A percentile compares a stretch with the other conserved stretches of the same genome.
Evolutionary conservation across 2,113 vertebrate genomes (phyloP).

Genomic region (Mustelus asterias): DNA sequence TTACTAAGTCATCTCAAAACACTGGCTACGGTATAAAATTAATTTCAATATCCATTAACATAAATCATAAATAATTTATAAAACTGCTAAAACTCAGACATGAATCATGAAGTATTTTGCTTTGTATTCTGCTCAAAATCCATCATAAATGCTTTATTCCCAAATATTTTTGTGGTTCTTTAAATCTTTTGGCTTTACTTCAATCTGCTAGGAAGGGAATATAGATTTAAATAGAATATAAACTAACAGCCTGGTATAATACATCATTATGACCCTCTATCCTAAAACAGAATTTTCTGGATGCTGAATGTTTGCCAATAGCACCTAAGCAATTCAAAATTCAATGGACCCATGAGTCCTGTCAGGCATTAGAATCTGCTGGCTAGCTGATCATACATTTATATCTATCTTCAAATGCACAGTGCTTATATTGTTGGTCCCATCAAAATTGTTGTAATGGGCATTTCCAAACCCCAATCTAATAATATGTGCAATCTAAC

Average conservation of each 20-base stretch:
- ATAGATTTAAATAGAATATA: neutral
- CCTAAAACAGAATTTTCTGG: neutral
- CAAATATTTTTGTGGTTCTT: neutral
- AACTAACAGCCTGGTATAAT: neutral
- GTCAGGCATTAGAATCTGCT: neutral
- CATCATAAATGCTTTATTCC: neutral
- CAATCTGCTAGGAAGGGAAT: neutral
- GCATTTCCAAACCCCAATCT: neutral
- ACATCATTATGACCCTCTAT: neutral
- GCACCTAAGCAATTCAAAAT: neutral
- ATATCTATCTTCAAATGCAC: neutral
- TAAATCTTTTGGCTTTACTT: neutral
- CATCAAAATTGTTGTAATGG: neutral
- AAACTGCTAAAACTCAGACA: neutral
- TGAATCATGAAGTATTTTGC: neutral
- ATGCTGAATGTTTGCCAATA: neutral
- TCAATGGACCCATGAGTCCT: neutral
- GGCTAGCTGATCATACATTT: neutral
- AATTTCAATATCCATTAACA: neutral
- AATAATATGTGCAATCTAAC: neutral
- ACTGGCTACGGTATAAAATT: neutral
- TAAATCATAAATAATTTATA: neutral
- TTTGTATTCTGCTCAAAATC: neutral
- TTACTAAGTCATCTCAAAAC: neutral
- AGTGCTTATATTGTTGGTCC: neutral